Conservation (phyloP, 2,113 vertebrate genomes). For the Phaetusa simplex region DNA sequence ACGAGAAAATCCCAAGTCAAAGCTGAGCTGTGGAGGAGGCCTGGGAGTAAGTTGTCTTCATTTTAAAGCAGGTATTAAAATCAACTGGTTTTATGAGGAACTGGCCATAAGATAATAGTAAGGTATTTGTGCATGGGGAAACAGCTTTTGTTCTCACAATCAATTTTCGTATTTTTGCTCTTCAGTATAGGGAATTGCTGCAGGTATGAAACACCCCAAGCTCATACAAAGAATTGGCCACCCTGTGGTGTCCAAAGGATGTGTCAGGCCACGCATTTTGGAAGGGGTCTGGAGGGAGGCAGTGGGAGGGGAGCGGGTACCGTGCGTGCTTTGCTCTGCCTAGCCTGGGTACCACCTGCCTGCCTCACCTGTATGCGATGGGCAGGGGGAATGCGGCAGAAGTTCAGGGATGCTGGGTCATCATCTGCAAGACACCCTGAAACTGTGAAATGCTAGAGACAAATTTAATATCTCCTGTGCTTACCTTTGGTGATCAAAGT, state of each 20-base stretch:
- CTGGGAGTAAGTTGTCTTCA: background rate
- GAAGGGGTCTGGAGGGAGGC: background rate
- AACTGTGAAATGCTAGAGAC: background rate
- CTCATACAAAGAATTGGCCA: background rate
- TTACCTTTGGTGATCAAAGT: background rate
- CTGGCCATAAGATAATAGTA: background rate
- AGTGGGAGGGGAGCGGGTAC: background rate
- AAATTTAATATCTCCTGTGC: background rate
- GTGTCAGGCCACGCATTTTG: background rate
- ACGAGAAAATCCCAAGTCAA: background rate
- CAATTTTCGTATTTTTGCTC: background rate
- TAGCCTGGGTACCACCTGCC: background rate
- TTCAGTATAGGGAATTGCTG: background rate
- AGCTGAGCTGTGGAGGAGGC: background rate
- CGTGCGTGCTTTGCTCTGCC: background rate
- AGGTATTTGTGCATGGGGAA: background rate
- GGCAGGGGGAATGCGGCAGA: background rate
- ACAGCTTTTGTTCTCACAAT: background rate
- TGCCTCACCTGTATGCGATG: background rate
- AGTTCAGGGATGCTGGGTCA: background rate
- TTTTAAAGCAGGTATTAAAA: background rate
- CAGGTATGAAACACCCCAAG: background rate
- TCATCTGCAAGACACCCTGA: background rate
- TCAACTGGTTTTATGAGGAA: background rate
- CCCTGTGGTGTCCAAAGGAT: background rate